Evolutionary conservation across 1,140 invertebrate genomes (phyloP).

Genomic region (roundworm (Caenorhabditis elegans)): DNA sequence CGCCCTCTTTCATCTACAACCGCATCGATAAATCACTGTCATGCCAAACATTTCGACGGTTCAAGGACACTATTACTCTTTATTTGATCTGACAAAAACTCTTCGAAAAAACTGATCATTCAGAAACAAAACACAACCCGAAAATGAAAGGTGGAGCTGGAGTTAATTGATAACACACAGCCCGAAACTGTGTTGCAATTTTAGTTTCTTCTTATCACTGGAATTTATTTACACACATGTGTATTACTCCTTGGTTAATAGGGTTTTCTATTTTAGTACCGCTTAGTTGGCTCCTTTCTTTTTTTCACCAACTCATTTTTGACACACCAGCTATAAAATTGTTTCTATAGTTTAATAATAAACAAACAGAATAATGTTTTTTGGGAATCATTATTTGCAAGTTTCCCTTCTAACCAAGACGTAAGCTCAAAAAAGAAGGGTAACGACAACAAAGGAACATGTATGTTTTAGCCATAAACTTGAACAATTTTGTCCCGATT

Average conservation of each 20-base stretch:
- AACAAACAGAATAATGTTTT: no score
- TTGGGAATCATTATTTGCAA: no score
- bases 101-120: background rate
- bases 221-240: background rate
- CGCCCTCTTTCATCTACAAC: background rate
- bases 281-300: no score
- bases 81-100: background rate
- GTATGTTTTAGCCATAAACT: no score
- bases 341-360: no score
- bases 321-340: no score
- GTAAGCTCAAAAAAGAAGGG: no score
- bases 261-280: background rate
- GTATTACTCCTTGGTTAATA: background rate
- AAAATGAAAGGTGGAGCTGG: background rate
- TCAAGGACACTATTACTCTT: background rate
- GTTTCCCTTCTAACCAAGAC: no score
- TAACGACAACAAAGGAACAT: no score
- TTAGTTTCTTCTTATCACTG: background rate
- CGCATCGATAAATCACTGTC: slow-evolving; percentile 19
- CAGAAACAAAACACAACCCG: background rate
- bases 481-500: no score
- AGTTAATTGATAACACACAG: no score
- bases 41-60: slow-evolving; percentile 2
- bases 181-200: slow-evolving; percentile 13
- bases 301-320: no score